These are phyloP conservation scores for Datnioides undecimradiatus DNA, from an alignment of 2,113 vertebrate genomes.

Conservation along the genomic window DNA sequence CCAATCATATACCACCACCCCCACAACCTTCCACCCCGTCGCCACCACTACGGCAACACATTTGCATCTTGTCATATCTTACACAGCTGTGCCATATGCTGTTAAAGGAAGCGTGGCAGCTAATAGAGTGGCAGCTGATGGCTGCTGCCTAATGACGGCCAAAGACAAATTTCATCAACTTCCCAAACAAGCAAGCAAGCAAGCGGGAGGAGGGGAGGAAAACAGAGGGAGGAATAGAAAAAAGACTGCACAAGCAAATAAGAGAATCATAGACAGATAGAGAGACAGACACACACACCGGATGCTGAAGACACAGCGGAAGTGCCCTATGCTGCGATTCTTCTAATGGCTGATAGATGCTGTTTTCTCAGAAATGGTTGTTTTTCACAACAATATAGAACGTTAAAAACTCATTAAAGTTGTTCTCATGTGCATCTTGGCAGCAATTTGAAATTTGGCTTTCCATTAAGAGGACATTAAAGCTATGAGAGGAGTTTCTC, in stretches of 20 bases:
- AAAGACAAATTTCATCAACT: constrained; percentile 85
- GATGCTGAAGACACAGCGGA: too few species aligned
- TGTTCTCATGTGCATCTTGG: constrained; percentile 7
- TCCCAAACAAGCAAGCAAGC: constrained; percentile 70
- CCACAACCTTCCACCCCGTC: constrained; percentile 29
- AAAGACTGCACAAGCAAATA: neutral
- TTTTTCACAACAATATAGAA: neutral
- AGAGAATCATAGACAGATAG: constrained; percentile 37
- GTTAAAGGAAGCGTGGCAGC: constrained; percentile 82
- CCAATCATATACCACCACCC: constrained; percentile 36
- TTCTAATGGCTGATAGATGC: neutral
- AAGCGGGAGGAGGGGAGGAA: neutral
- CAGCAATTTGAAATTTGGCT: too few species aligned
- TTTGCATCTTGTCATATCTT: constrained; percentile 86
- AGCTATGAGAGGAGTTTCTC: neutral
- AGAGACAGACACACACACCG: neutral
- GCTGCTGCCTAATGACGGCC: constrained; percentile 81
- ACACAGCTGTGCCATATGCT: constrained; percentile 83
- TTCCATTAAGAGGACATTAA: constrained; percentile 15
- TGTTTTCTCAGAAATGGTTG: neutral
- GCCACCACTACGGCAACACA: constrained; percentile 64
- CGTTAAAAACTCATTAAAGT: neutral
- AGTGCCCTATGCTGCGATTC: neutral
- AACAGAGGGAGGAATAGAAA: neutral
- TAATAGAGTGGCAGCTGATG: constrained; percentile 84